phyloP scores from a whole-genome alignment of 2,888 invertebrate genomes.

The Danaus chrysippus region DNA sequence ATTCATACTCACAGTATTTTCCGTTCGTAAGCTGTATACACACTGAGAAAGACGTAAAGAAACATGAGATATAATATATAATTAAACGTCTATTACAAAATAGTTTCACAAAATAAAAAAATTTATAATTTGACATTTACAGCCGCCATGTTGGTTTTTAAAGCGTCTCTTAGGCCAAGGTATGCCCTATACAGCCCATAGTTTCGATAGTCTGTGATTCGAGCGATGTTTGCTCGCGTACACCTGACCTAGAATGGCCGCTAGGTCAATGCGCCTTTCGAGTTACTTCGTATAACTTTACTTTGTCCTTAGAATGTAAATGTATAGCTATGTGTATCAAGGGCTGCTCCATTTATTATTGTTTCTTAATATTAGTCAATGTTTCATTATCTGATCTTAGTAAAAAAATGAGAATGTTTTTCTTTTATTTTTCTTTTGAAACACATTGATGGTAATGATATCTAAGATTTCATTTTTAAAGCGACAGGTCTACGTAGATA shows the following conservation, averaged over 20 bases:
- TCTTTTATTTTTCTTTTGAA: no score
- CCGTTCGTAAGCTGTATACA: no score
- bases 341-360: neutral
- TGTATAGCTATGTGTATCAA: neutral
- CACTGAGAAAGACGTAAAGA: no score
- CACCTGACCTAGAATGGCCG: constrained; percentile 26
- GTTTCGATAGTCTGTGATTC: neutral
- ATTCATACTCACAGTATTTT: no score
- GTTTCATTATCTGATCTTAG: neutral
- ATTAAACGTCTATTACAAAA: no score
- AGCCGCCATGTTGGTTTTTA: neutral
- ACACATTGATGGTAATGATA: no score
- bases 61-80: no score
- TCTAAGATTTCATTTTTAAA: no score
- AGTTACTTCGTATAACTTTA: neutral
- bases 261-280: constrained; percentile 16
- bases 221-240: constrained; percentile 9
- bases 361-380: neutral
- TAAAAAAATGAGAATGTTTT: no score
- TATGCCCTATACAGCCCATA: neutral
- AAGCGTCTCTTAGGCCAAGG: neutral
- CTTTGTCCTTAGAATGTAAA: neutral
- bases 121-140: no score
- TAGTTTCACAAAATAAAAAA: no score
- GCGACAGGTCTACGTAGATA: no score